These are phyloP conservation scores for Cygnus buccinator DNA, from an alignment of 2,113 vertebrate species.

Conservation along the genomic window DNA sequence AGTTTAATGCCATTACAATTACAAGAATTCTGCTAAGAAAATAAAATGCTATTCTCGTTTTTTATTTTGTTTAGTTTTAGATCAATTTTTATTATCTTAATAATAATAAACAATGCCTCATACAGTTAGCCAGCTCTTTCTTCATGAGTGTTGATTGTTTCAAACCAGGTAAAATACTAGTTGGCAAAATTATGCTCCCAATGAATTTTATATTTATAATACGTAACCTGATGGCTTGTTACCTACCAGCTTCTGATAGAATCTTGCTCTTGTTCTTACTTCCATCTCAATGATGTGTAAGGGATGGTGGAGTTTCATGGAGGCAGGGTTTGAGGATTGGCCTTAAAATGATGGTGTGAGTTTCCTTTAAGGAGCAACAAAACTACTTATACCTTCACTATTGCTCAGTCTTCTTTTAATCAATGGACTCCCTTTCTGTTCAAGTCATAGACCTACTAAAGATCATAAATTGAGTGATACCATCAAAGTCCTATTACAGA, in stretches of 20 bases:
- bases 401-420: neutral
- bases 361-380: neutral
- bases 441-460: neutral
- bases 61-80: neutral
- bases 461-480: neutral
- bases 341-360: neutral
- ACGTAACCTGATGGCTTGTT: neutral
- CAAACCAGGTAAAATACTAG: neutral
- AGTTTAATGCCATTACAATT: neutral
- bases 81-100: neutral
- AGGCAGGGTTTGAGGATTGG: neutral
- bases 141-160: neutral
- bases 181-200: neutral
- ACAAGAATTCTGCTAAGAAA: neutral
- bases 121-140: neutral
- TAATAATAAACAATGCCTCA: neutral
- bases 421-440: neutral
- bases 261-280: neutral
- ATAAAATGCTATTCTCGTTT: accelerated
- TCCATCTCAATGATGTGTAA: accelerated
- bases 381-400: neutral
- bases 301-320: neutral
- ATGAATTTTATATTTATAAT: neutral
- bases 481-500: neutral
- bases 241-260: neutral